These are phyloP conservation scores for Myotis pilosus DNA, from an alignment of 2,797 vertebrate genomes.

Conservation along the genomic window DNA sequence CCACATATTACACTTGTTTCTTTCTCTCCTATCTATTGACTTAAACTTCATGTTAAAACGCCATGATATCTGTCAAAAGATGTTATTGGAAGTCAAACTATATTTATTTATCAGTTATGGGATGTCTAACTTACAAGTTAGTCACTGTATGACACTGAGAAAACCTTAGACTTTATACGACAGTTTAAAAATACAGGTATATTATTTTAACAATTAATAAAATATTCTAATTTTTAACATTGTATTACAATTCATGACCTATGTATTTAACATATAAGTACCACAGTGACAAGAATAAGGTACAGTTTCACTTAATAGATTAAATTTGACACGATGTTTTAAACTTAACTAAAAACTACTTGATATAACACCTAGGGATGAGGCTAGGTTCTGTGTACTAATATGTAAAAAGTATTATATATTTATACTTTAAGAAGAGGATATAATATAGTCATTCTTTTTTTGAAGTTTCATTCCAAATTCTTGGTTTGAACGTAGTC, in stretches of 20 bases:
- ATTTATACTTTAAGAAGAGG: not conserved
- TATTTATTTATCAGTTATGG: not conserved
- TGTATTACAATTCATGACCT: not conserved
- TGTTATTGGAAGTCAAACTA: not conserved
- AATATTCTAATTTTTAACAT: not conserved
- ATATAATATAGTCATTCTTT: not conserved
- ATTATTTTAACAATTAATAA: not conserved
- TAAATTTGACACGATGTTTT: not conserved
- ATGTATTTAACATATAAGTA: not conserved
- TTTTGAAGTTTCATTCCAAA: not conserved
- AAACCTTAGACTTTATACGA: not conserved
- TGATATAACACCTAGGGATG: not conserved
- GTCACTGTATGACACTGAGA: not conserved
- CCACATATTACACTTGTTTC: constrained; percentile 34
- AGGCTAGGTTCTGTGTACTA: not conserved
- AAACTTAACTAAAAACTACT: not conserved
- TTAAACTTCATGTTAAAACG: not conserved
- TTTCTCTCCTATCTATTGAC: not conserved
- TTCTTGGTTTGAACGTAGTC: not conserved
- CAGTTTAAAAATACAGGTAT: not conserved
- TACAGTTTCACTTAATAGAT: not conserved
- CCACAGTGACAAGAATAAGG: not conserved
- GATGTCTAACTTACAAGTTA: not conserved
- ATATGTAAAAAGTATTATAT: not conserved
- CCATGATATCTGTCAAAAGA: not conserved